phyloP scores from a whole-genome alignment of 1,140 invertebrate genomes.

The Oncopeltus fasciatus region DNA sequence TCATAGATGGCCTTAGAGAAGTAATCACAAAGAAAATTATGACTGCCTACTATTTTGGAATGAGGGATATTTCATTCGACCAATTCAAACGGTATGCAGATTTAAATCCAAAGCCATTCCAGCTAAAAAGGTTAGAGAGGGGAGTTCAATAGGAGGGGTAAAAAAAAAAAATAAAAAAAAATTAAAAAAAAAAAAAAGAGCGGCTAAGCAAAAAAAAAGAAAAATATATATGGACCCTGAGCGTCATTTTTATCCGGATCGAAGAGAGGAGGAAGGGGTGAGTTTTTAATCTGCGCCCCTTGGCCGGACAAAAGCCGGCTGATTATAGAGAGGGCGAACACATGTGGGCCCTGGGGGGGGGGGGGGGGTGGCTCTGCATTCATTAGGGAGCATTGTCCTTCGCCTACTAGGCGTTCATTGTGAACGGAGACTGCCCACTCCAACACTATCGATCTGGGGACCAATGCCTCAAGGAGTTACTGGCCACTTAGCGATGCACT shows the following conservation, averaged over 20 bases:
- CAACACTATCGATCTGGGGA: no score
- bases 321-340: slow-evolving; percentile 7
- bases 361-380: neutral
- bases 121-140: slow-evolving; percentile 1
- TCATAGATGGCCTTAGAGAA: no score
- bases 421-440: no score
- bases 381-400: neutral
- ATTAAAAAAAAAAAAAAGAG: neutral
- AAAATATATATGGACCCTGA: neutral
- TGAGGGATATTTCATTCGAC: neutral
- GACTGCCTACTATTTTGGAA: neutral
- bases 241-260: neutral
- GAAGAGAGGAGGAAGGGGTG: neutral
- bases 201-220: neutral
- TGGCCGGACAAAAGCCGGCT: neutral
- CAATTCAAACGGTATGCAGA: slow-evolving; percentile 1
- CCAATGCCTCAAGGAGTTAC: no score
- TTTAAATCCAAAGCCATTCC: neutral
- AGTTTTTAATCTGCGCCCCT: slow-evolving; percentile 4
- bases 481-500: no score
- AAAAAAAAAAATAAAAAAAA: neutral
- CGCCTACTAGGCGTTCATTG: no score
- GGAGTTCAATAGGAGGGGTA: neutral
- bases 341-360: neutral
- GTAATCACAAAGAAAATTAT: neutral